phyloP scores from a whole-genome alignment of 2,888 invertebrate genomes.

The Macrophya alboannulata region DNA sequence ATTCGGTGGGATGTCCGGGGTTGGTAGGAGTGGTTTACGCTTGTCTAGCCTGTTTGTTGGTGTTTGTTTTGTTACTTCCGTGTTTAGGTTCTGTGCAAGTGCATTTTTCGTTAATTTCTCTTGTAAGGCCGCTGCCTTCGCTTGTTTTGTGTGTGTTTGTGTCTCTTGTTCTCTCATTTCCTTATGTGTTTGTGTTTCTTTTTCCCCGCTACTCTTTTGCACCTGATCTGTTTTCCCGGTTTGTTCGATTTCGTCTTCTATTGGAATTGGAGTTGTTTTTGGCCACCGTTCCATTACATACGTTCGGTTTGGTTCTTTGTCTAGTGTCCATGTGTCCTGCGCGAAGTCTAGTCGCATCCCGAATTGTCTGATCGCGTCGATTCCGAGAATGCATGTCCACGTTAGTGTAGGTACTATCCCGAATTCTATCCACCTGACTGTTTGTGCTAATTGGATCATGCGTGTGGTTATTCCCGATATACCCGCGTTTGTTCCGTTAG shows the following conservation, averaged over 20 bases:
- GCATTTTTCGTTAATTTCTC: background rate
- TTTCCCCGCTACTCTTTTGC: too few species aligned
- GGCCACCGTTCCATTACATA: background rate
- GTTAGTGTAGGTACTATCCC: background rate
- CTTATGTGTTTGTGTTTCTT: background rate
- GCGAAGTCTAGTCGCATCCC: background rate
- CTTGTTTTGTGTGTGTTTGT: conserved; percentile 2
- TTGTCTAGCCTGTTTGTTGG: too few species aligned
- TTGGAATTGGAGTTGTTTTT: background rate
- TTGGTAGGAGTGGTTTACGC: too few species aligned
- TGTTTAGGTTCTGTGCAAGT: too few species aligned
- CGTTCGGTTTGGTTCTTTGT: background rate
- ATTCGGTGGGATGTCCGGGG: too few species aligned
- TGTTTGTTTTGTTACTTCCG: background rate
- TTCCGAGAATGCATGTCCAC: background rate
- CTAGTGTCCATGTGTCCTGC: background rate
- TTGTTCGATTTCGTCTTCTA: too few species aligned
- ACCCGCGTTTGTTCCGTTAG: background rate
- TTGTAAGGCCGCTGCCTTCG: background rate
- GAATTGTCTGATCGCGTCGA: background rate
- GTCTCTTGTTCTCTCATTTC: background rate
- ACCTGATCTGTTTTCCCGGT: too few species aligned
- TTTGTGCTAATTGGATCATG: background rate
- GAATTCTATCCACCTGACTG: background rate
- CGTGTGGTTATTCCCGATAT: background rate